Conservation (phyloP, 2,113 vertebrate genomes). For the Gallinago media region DNA sequence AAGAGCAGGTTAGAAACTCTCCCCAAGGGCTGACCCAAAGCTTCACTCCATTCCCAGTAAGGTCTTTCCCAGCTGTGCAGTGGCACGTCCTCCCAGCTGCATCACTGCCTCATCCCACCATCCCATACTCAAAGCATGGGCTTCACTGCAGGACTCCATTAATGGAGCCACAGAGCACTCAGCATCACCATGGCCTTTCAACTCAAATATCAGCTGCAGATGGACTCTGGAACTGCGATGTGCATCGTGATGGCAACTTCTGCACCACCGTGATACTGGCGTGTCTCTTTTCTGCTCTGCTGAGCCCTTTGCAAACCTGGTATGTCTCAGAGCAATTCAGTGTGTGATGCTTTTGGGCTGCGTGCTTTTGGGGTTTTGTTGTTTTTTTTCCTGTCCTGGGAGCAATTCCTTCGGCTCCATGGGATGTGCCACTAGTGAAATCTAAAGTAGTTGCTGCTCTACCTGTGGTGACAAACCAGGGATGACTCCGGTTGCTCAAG, state of each 20-base stretch:
- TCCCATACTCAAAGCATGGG: not conserved
- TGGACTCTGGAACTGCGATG: rapidly evolving
- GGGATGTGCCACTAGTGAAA: not conserved
- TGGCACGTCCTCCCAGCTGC: not conserved
- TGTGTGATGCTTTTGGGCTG: not conserved
- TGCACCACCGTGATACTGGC: rapidly evolving
- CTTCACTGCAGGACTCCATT: not conserved
- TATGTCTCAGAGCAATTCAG: not conserved
- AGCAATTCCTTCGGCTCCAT: constrained; percentile 42
- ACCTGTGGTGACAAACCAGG: not conserved
- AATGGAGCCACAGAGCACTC: not conserved
- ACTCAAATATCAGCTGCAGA: not conserved
- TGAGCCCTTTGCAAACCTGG: not conserved
- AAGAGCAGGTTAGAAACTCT: not conserved
- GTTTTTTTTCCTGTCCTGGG: not conserved
- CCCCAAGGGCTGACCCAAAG: not conserved
- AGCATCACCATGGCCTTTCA: not conserved
- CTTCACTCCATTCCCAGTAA: not conserved
- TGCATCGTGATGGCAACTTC: not conserved
- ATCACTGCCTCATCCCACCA: not conserved
- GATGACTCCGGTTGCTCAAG: not conserved
- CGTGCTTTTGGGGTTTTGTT: rapidly evolving
- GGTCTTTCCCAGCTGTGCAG: not conserved
- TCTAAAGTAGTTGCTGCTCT: not conserved
- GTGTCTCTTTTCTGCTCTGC: not conserved